Evolutionary conservation across 2,797 vertebrate genomes (phyloP).

Genomic region (Hydrocynus forskahlii): DNA sequence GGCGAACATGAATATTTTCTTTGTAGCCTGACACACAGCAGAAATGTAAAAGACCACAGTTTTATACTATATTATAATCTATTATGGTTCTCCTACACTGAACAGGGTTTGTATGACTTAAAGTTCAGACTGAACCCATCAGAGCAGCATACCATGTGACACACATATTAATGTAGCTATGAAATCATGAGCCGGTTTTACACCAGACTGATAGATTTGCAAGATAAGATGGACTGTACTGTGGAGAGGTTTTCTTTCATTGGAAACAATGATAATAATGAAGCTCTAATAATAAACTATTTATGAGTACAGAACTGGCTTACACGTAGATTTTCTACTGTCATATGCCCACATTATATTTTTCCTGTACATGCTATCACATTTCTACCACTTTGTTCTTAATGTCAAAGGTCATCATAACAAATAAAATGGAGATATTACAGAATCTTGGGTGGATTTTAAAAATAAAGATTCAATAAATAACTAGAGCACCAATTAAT

Average conservation of each 20-base stretch:
- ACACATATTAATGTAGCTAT: no score
- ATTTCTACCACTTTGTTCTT: not conserved
- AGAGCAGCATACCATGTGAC: no score
- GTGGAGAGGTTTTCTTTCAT: no score
- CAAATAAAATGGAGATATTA: no score
- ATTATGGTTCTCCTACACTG: not conserved
- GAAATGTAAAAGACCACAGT: not conserved
- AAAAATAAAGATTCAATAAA: slow-evolving; percentile 2
- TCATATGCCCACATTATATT: not conserved
- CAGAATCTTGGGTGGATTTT: not conserved
- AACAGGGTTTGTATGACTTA: not conserved
- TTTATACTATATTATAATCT: not conserved
- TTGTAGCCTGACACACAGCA: no score
- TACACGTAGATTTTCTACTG: not conserved
- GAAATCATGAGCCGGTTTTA: no score
- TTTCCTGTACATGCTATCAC: not conserved
- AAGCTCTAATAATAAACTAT: not conserved
- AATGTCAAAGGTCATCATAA: not conserved
- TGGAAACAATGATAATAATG: no score
- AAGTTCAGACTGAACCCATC: not conserved
- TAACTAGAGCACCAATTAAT: not conserved
- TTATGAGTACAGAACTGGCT: not conserved
- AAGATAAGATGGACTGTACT: no score
- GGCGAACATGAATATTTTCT: not conserved
- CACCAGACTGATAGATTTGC: no score